phyloP scores from a whole-genome alignment of 2,797 vertebrate genomes.

The Sphaeramia orbicularis region DNA sequence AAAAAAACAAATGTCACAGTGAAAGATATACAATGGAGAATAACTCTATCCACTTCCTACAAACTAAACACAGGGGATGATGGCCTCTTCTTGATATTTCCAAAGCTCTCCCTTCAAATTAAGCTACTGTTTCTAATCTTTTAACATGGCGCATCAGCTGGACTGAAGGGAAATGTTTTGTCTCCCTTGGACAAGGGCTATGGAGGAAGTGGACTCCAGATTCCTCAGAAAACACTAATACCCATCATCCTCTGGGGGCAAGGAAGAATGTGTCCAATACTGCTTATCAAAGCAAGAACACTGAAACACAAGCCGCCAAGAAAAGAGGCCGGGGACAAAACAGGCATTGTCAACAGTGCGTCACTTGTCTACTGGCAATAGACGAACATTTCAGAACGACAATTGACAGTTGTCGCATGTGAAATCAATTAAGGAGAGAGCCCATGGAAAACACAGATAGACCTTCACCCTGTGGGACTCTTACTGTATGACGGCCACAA shows the following conservation, averaged over 20 bases:
- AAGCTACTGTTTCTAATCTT: conserved; percentile 83
- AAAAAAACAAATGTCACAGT: conserved; percentile 81
- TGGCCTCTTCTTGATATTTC: conserved; percentile 82
- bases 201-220: conserved; percentile 75
- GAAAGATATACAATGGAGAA: conserved; percentile 77
- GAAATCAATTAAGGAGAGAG: conserved; percentile 80
- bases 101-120: conserved; percentile 78
- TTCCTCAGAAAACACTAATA: conserved; percentile 79
- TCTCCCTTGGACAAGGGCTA: conserved; percentile 61
- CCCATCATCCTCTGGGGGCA: conserved; percentile 65
- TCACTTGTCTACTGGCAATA: conserved; percentile 57
- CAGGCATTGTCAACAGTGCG: conserved; percentile 56
- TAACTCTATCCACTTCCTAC: conserved; percentile 81
- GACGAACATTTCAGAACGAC: conserved; percentile 54
- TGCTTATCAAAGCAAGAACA: conserved; percentile 82
- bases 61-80: conserved; percentile 78
- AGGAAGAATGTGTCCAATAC: conserved; percentile 65
- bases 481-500: conserved; percentile 11
- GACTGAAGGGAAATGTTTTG: conserved; percentile 66
- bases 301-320: conserved; percentile 73
- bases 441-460: conserved; percentile 47
- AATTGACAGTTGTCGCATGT: conserved; percentile 66
- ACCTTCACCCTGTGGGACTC: conserved; percentile 31
- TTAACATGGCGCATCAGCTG: conserved; percentile 71
- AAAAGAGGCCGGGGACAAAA: conserved; percentile 73